Conservation (phyloP, 1,140 invertebrate genomes). For the Drosophila orena region DNA sequence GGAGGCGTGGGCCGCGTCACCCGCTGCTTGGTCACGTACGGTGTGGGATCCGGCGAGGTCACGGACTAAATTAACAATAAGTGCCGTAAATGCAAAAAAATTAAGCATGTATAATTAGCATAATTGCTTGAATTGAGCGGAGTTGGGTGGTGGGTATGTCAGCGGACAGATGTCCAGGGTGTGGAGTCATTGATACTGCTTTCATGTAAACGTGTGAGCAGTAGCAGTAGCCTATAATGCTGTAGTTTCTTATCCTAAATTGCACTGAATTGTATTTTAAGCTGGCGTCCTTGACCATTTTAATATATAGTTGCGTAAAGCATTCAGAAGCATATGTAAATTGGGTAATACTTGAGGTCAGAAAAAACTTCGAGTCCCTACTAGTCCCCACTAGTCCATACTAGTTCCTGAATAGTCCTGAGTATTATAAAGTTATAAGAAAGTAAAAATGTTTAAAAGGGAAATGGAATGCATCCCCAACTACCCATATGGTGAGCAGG, state of each 20-base stretch:
- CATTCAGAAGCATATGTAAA: constrained; percentile 51
- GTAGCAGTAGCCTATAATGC: constrained; percentile 45
- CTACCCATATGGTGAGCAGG: no score
- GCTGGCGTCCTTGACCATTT: constrained; percentile 59
- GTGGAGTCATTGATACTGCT: constrained; percentile 41
- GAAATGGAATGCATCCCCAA: no score
- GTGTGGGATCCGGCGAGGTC: constrained; percentile 81
- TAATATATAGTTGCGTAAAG: constrained; percentile 60
- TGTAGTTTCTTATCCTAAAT: constrained; percentile 37
- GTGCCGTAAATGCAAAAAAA: constrained; percentile 40
- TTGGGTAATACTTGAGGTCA: constrained; percentile 12
- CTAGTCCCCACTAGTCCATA: no score
- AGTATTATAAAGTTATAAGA: background rate
- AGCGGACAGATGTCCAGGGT: constrained; percentile 42
- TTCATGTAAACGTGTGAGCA: constrained; percentile 52
- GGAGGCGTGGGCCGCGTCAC: constrained; percentile 88
- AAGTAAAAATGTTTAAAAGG: background rate
- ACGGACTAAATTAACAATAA: constrained; percentile 69
- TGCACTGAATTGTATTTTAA: constrained; percentile 67
- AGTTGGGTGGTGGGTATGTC: constrained; percentile 40
- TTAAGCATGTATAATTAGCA: constrained; percentile 54
- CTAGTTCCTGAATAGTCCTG: no score
- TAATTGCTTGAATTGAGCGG: constrained; percentile 46
- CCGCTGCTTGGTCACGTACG: constrained; percentile 84
- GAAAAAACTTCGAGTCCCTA: background rate